These are phyloP conservation scores for Drosophila parabipectinata DNA, from an alignment of 1,140 invertebrate species.

Conservation along the genomic window DNA sequence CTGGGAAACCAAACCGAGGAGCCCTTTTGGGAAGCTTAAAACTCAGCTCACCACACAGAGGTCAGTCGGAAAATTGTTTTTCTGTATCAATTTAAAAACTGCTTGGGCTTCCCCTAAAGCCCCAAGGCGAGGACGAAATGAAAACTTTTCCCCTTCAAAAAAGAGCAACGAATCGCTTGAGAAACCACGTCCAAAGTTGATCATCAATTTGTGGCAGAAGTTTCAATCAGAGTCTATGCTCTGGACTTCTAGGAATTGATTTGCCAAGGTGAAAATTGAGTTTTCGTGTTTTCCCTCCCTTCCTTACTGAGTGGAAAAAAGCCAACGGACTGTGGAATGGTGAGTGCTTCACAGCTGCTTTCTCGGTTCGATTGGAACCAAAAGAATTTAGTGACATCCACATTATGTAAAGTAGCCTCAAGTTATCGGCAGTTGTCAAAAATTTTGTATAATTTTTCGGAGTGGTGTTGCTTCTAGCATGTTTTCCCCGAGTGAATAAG, in stretches of 20 bases:
- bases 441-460: slow-evolving; percentile 65
- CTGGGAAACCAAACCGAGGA: slow-evolving; percentile 26
- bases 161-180: slow-evolving; percentile 3
- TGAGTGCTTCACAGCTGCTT: slow-evolving; percentile 14
- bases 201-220: slow-evolving; percentile 47
- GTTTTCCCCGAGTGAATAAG: slow-evolving; percentile 27
- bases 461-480: slow-evolving; percentile 23
- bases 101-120: neutral
- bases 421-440: slow-evolving; percentile 65
- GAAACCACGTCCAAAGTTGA: neutral
- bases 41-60: slow-evolving; percentile 20
- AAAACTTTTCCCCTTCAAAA: slow-evolving; percentile 21
- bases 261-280: slow-evolving; percentile 63
- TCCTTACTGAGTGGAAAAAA: neutral
- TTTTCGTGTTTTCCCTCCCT: slow-evolving; percentile 49
- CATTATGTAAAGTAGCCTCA: slow-evolving; percentile 75
- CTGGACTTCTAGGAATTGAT: slow-evolving; percentile 7
- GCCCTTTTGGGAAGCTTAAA: slow-evolving; percentile 2
- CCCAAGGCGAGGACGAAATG: slow-evolving; percentile 10
- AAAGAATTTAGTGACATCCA: slow-evolving; percentile 45
- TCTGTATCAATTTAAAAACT: neutral
- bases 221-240: slow-evolving; percentile 24
- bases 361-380: slow-evolving; percentile 9
- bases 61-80: neutral
- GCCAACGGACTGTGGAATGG: neutral